Base-by-base conservation (phyloP, 2,888 invertebrate species). In the Glaucopsyche alexis region DNA sequence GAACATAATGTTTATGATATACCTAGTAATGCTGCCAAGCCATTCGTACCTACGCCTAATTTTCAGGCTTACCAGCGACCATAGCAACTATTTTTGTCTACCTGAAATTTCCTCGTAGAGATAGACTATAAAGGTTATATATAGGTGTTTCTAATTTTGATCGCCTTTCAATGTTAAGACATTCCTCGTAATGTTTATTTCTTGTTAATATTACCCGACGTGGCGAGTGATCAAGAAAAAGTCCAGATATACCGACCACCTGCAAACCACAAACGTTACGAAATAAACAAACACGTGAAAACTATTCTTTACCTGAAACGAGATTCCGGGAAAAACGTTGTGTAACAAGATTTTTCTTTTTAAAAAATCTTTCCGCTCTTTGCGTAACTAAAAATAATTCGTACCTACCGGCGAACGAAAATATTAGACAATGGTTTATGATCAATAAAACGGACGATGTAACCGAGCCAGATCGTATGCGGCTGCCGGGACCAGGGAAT, bases 401-500 rank as follows among this genome's bases (percentile, higher is more conserved):
- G 64, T 74, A 74, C 75, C 74, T 74, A 74, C 75, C 74, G 74
- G 71, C 72, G 72, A 69, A 76, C 74, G 64, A 73, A 81, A 80
- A 79, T 81, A 83, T 81, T 80, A 82, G 82, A 83, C 81, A 82
- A 85, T 85, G 80, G 79, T 87, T 89, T 87, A 87, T 83, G 87
- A 84, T 80, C 85, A 78, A 87, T 88, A 88, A 88, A 87, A 82
- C 81, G 80, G 80, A 87, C 84, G 85, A 84, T 86, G 84, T 84
- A 81, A 81, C 82, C 78, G 75, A 83, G 86, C 84, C 83, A 80
- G 79, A 77, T 79, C 78, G 81, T 79, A 83, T 85, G 85, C 85
- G 85, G 87, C 87, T 80, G 45, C 42, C 45, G 67, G 60, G 67
- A 16, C 38, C 66, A 45, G 45, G 67, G 67, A 45, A 67, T 13